phyloP scores from a whole-genome alignment of 2,888 invertebrate genomes.

The Thereva nobilitata region DNA sequence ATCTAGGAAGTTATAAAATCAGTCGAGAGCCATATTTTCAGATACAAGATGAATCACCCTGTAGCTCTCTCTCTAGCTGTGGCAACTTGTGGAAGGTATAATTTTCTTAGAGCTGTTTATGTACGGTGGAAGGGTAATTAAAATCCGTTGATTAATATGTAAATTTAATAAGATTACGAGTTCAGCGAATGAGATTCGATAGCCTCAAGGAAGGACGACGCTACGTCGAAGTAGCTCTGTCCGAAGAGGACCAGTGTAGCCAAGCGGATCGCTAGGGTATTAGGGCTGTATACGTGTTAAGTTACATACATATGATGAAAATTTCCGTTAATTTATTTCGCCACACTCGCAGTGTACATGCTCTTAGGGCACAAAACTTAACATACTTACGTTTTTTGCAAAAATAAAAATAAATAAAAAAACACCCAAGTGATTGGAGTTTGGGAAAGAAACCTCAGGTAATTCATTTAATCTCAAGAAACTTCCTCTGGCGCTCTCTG shows the following conservation, averaged over 20 bases:
- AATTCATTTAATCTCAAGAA: slow-evolving; percentile 25
- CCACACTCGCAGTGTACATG: slow-evolving; percentile 1
- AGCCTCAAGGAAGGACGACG: slow-evolving; percentile 55
- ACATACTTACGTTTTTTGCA: not conserved
- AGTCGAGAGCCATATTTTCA: slow-evolving; percentile 2
- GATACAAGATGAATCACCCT: slow-evolving; percentile 27
- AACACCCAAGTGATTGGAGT: not conserved
- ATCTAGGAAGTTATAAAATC: slow-evolving; percentile 26
- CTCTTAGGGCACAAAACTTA: slow-evolving; percentile 13
- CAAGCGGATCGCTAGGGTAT: not conserved
- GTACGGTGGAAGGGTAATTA: slow-evolving; percentile 43
- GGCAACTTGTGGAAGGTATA: slow-evolving; percentile 34
- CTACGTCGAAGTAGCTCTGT: slow-evolving; percentile 11
- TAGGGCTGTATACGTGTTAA: not conserved
- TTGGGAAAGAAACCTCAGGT: slow-evolving; percentile 12
- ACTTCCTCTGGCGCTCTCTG: not conserved
- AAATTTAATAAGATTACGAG: slow-evolving; percentile 46
- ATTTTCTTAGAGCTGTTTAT: slow-evolving; percentile 42
- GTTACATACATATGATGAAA: slow-evolving; percentile 13
- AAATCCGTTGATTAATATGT: slow-evolving; percentile 46
- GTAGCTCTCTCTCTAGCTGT: slow-evolving; percentile 8
- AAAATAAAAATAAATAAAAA: slow-evolving; percentile 2
- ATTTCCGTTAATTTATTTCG: slow-evolving; percentile 29
- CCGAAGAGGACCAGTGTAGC: not conserved
- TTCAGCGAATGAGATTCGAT: slow-evolving; percentile 54